Percentiles rank a stretch among this genome's conserved stretches.
Evolutionary conservation across 2,797 vertebrate species (phyloP).

Genomic region (Decapterus maruadsi): DNA sequence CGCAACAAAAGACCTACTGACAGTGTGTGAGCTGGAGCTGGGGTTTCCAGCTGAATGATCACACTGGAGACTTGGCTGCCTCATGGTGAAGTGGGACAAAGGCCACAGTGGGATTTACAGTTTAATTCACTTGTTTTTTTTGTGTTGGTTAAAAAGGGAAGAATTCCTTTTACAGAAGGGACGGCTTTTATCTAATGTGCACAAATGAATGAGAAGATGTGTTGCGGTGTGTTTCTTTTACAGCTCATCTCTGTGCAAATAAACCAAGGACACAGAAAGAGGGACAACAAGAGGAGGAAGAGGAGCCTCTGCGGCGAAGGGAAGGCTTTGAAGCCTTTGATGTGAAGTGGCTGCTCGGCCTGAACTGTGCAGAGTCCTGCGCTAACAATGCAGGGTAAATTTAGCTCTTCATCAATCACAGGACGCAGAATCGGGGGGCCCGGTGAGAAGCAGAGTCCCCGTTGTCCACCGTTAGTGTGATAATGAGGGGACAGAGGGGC

Average conservation of each 20-base stretch:
- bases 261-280: conserved; percentile 3
- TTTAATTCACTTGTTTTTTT: neutral
- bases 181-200: conserved; percentile 6
- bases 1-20: conserved; percentile 36
- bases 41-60: conserved; percentile 29
- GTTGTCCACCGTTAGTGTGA: conserved; percentile 35
- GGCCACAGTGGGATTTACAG: neutral
- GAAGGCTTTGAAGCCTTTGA: conserved; percentile 44
- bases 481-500: conserved; percentile 54
- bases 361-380: neutral
- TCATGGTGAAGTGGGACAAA: conserved; percentile 11
- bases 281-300: conserved; percentile 25
- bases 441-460: conserved; percentile 7
- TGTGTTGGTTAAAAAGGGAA: neutral
- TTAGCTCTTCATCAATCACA: conserved; percentile 60
- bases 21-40: conserved; percentile 3
- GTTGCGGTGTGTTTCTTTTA: neutral
- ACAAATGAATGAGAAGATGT: neutral
- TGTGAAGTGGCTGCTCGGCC: neutral
- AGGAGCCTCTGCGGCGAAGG: conserved; percentile 18
- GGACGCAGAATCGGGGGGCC: conserved; percentile 19
- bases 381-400: conserved; percentile 63
- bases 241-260: conserved; percentile 19
- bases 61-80: conserved; percentile 14
- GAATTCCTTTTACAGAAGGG: neutral